phyloP scores from a whole-genome alignment of 2,888 invertebrate genomes.

The Hyles lineata region DNA sequence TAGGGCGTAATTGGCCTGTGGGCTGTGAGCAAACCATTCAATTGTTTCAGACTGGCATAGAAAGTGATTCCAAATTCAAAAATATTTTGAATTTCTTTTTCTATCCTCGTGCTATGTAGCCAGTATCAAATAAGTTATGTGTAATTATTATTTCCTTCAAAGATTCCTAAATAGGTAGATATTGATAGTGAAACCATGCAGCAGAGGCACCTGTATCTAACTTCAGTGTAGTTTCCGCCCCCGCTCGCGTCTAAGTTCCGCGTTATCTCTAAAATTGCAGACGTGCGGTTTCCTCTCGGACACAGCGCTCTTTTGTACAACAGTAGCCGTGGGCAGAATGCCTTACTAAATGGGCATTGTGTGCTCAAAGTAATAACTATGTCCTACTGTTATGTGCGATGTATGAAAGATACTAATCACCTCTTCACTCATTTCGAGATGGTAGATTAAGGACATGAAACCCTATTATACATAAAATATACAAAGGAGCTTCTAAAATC shows the following conservation, averaged over 20 bases:
- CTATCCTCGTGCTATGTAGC: too few species aligned
- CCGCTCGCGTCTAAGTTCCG: neutral
- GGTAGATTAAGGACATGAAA: too few species aligned
- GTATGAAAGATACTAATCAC: neutral
- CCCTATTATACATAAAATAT: too few species aligned
- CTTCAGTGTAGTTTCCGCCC: neutral
- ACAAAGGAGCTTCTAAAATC: too few species aligned
- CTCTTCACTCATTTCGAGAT: neutral
- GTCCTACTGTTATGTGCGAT: neutral
- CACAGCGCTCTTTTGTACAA: constrained; percentile 11
- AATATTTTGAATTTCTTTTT: too few species aligned
- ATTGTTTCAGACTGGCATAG: too few species aligned
- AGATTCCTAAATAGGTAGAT: too few species aligned
- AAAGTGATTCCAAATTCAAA: too few species aligned
- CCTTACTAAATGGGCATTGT: constrained; percentile 15
- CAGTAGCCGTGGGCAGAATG: constrained; percentile 14
- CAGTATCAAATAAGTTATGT: too few species aligned
- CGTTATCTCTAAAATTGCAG: constrained; percentile 7
- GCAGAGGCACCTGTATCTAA: neutral
- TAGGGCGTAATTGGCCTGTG: too few species aligned
- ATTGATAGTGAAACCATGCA: neutral
- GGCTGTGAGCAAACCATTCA: too few species aligned
- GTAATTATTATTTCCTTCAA: too few species aligned
- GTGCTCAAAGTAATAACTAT: neutral
- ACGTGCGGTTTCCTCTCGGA: constrained; percentile 11